Evolutionary conservation across 2,888 invertebrate species (phyloP).

Genomic region (Metellina segmentata): DNA sequence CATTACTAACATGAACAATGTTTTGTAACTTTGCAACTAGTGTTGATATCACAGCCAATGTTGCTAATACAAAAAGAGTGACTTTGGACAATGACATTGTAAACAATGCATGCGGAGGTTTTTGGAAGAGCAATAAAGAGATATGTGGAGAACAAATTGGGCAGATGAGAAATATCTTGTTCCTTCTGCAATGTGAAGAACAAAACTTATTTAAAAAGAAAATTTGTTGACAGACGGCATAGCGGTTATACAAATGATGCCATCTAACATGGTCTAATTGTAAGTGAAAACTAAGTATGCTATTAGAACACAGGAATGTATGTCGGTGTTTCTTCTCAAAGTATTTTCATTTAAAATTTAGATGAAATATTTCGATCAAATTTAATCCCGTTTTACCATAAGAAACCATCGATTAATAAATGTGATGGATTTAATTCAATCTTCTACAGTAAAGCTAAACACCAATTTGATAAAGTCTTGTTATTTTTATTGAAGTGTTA

Average conservation of each 20-base stretch:
- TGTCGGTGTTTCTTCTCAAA: too few relatives aligned
- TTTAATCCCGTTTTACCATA: too few relatives aligned
- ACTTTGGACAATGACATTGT: constrained; percentile 72
- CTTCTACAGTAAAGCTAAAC: too few relatives aligned
- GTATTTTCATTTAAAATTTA: too few relatives aligned
- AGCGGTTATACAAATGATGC: constrained; percentile 22
- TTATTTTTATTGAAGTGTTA: too few relatives aligned
- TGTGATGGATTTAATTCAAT: too few relatives aligned
- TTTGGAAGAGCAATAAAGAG: constrained; percentile 18
- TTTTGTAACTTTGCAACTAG: constrained; percentile 73
- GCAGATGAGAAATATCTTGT: background rate
- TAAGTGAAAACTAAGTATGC: too few relatives aligned
- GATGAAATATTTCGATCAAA: too few relatives aligned
- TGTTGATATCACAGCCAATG: constrained; percentile 71
- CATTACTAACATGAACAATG: constrained; percentile 70
- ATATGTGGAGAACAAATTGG: constrained; percentile 28
- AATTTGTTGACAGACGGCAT: constrained; percentile 37
- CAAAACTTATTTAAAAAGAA: background rate
- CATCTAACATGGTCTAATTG: background rate
- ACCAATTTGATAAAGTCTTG: too few relatives aligned
- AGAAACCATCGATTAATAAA: too few relatives aligned
- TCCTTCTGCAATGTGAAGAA: background rate
- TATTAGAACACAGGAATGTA: too few relatives aligned
- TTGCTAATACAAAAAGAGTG: constrained; percentile 69
- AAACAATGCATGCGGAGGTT: background rate